Conservation (phyloP, 2,797 vertebrate genomes). For the Borostomias antarcticus region DNA sequence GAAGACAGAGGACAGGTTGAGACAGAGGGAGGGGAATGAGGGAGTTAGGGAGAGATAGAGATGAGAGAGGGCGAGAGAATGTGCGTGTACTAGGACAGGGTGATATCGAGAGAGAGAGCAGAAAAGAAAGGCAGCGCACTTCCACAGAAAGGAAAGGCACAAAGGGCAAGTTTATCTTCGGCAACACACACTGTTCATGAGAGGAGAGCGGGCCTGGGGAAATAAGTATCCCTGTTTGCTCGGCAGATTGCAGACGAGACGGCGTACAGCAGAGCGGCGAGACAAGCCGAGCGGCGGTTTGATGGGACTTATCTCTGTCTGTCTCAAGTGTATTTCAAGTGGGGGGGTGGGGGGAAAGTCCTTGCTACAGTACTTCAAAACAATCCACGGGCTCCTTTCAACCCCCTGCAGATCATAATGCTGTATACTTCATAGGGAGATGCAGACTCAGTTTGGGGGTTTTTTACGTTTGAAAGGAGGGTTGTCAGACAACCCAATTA, state of each 20-base stretch:
- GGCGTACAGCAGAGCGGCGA: background rate
- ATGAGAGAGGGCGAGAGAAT: too few species aligned
- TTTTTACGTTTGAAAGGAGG: background rate
- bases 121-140: too few species aligned
- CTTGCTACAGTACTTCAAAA: background rate
- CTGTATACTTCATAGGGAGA: background rate
- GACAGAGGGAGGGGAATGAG: background rate
- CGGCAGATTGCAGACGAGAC: too few species aligned
- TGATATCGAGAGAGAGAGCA: too few species aligned
- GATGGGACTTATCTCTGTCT: background rate
- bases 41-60: too few species aligned
- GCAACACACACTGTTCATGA: too few species aligned
- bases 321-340: background rate
- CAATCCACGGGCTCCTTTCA: background rate
- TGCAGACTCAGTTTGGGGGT: background rate
- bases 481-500: background rate
- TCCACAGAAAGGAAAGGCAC: too few species aligned
- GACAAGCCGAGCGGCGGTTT: background rate
- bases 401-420: slow-evolving; percentile 8
- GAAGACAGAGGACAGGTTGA: background rate
- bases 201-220: too few species aligned
- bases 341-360: background rate
- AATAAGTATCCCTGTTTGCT: too few species aligned
- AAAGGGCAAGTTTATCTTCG: too few species aligned
- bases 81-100: too few species aligned